These are phyloP conservation scores for Mimumesa dahlbomi DNA, from an alignment of 2,888 invertebrate species.

Conservation along the genomic window DNA sequence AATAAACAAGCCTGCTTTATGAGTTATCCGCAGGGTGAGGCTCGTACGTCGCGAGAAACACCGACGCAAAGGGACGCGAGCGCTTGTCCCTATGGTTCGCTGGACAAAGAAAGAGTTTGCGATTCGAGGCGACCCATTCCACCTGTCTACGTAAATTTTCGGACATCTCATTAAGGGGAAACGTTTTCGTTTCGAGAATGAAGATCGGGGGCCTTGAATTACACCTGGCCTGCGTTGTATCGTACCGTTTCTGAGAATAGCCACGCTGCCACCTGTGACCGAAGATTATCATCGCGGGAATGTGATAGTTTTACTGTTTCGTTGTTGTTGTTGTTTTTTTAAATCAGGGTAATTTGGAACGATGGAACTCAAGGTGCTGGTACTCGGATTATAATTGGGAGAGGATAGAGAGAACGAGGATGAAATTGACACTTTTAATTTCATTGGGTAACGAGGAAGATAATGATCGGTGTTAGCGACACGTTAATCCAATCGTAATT, in stretches of 20 bases:
- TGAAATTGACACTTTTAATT: too few species aligned
- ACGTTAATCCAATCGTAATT: too few species aligned
- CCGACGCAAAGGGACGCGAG: slow-evolving; percentile 13
- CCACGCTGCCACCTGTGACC: slow-evolving; percentile 5
- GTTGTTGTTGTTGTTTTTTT: too few species aligned
- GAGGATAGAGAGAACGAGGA: too few species aligned
- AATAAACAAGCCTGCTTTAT: slow-evolving; percentile 63
- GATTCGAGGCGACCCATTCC: slow-evolving; percentile 16
- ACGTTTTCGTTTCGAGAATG: not conserved
- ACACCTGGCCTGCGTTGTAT: slow-evolving; percentile 10
- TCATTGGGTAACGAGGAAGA: too few species aligned
- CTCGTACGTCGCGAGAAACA: slow-evolving; percentile 49
- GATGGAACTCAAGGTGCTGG: too few species aligned
- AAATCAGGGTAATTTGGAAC: too few species aligned
- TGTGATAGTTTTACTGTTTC: not conserved
- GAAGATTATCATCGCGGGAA: not conserved
- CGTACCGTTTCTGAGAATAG: not conserved
- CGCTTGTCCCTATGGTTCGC: too few species aligned
- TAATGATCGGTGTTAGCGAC: too few species aligned
- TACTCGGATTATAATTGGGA: too few species aligned
- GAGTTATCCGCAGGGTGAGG: slow-evolving; percentile 55
- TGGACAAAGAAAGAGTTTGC: slow-evolving; percentile 11
- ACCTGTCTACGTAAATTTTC: slow-evolving; percentile 13
- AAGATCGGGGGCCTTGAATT: not conserved
- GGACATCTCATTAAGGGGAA: not conserved